A percentile compares a stretch with the other conserved stretches of the same genome.
These are phyloP conservation scores for Vanessa tameamea DNA, from an alignment of 1,140 invertebrate species.

Conservation along the genomic window DNA sequence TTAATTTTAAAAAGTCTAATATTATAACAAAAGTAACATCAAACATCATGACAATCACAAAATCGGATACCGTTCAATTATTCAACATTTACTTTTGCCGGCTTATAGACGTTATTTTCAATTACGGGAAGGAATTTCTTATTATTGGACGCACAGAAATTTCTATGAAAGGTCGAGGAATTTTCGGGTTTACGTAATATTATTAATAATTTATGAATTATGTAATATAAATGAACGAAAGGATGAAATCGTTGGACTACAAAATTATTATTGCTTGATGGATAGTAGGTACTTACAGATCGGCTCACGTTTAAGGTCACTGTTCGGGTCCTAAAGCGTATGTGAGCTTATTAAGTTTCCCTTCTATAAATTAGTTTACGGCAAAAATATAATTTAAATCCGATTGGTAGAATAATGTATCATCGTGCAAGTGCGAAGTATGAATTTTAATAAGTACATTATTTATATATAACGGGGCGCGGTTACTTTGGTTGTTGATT, in stretches of 20 bases:
- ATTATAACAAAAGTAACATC: neutral
- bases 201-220: slow-evolving; percentile 8
- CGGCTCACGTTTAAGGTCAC: neutral
- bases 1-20: no score
- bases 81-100: slow-evolving; percentile 30
- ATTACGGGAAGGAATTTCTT: slow-evolving; percentile 5
- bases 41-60: slow-evolving; percentile 23
- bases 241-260: no score
- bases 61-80: slow-evolving; percentile 38
- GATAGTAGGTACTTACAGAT: no score
- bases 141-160: neutral
- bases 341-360: no score
- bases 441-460: no score
- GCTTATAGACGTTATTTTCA: slow-evolving; percentile 17
- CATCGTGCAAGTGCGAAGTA: no score
- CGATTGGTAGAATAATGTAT: no score
- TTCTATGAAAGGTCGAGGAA: neutral
- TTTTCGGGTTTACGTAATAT: neutral
- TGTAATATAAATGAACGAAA: neutral
- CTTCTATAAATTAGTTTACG: no score
- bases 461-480: no score
- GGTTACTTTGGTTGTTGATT: no score
- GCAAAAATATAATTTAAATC: no score
- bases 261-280: no score
- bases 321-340: neutral